A percentile compares a stretch with the other conserved stretches of the same genome.
Conservation (phyloP, 2,797 vertebrate species). For the Cichlasoma orientale region DNA sequence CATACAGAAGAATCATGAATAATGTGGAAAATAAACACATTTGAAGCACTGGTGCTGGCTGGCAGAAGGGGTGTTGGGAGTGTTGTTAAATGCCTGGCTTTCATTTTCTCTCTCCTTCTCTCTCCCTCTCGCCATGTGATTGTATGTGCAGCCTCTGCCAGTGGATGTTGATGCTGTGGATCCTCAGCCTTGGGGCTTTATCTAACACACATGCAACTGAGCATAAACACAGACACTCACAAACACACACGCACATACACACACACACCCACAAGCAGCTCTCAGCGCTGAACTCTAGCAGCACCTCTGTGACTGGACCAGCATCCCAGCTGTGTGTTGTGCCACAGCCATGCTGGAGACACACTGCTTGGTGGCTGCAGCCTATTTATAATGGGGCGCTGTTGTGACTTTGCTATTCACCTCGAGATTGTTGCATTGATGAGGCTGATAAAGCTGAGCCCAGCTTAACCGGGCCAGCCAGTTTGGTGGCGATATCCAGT, state of each 20-base stretch:
- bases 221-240: constrained; percentile 39
- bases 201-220: constrained; percentile 62
- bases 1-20: constrained; percentile 70
- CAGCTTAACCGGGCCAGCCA: constrained; percentile 43
- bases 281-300: constrained; percentile 56
- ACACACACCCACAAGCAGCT: constrained; percentile 47
- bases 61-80: constrained; percentile 54
- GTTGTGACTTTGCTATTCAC: constrained; percentile 33
- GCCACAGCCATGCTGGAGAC: constrained; percentile 47
- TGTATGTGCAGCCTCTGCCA: constrained; percentile 67
- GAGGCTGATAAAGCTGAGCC: constrained; percentile 35
- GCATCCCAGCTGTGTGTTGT: constrained; percentile 66
- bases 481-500: constrained; percentile 8
- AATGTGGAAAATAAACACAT: constrained; percentile 78
- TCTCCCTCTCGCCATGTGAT: constrained; percentile 46
- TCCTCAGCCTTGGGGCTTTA: constrained; percentile 72
- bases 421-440: constrained; percentile 42
- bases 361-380: constrained; percentile 32
- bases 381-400: constrained; percentile 49
- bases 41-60: constrained; percentile 51
- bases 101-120: constrained; percentile 34
- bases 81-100: constrained; percentile 65
- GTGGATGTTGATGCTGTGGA: constrained; percentile 70
- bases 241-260: constrained; percentile 33
- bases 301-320: constrained; percentile 60